Base-by-base conservation (phyloP, 1,140 invertebrate species). In the Sminthurides bifidus region DNA sequence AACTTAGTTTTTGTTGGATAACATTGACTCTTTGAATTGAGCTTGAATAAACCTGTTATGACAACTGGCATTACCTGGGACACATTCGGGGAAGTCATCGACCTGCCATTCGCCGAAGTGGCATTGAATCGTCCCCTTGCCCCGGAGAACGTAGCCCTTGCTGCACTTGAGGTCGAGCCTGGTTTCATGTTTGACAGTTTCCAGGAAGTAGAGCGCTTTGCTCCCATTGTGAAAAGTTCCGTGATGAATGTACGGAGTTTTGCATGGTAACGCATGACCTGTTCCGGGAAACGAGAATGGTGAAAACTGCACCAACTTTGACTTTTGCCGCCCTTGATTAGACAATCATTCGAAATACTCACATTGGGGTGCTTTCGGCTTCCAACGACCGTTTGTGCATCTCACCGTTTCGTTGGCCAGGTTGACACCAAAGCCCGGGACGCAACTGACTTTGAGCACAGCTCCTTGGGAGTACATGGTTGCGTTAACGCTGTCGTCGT, bases 381-480 rank as follows among this genome's bases (percentile, higher is more conserved):
- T 85, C 87, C 87, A 91, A 63, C 77, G 75, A 1, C 86, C 85
- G 44, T 81, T 70, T 1, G 82, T 79, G 68, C 86, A 89, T 64
- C 82, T 81, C 0, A 81, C 83, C 1, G 86, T 87, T 19, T 77
- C 74, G 66, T 89, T 88, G 3, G 79, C 79, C 31, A 87, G 73
- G 67, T 85, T 87, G 0, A 84, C 69, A 5, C 78, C 78, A 65
- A 85, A 87, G 1, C 85, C 85, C 53, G 80, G 78, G 1, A 78
- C 77, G 68, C 86, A 89, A 6, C 79, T 79, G 12, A 86, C 76
- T 64, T 78, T 74, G 0, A 86, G 76, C 46, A 83, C 76, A 1
- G 81, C 83, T 1, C 84, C 84, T n/a, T n/a, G n/a, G n/a, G n/a
- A n/a, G n/a, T n/a, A n/a, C n/a, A n/a, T n/a, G 14, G 71, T 66